Evolutionary conservation across 2,113 vertebrate genomes (phyloP).

Genomic region (Epinephelus fuscoguttatus): DNA sequence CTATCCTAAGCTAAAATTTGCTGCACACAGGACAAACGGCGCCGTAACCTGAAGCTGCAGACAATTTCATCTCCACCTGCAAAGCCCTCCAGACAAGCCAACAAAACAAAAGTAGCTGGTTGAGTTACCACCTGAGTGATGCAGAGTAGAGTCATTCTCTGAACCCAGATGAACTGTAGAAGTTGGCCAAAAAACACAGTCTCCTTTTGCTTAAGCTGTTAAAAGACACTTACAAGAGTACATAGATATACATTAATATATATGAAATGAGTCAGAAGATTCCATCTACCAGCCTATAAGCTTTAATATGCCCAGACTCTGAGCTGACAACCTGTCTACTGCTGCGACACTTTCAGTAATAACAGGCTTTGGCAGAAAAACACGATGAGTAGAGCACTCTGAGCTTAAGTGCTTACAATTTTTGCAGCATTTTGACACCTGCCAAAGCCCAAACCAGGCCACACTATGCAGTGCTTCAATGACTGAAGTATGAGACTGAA

Average conservation of each 20-base stretch:
- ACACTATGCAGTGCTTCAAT: not conserved
- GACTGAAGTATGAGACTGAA: not conserved
- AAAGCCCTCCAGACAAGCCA: not conserved
- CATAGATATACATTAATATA: not conserved
- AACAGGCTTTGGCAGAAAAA: constrained; percentile 15
- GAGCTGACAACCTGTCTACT: not conserved
- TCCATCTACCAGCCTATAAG: not conserved
- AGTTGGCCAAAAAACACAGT: not conserved
- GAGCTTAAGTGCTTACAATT: not conserved
- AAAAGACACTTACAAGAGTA: not conserved
- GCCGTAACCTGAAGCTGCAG: constrained; percentile 41
- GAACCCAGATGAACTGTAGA: constrained; percentile 1
- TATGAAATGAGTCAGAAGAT: constrained; percentile 3
- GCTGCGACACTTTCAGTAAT: constrained; percentile 19
- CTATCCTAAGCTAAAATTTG: not conserved
- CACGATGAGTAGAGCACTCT: not conserved
- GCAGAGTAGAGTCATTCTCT: not conserved
- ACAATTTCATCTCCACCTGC: not conserved
- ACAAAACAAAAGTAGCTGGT: constrained; percentile 33
- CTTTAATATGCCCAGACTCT: not conserved
- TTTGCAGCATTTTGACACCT: constrained; percentile 14
- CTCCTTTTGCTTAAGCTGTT: constrained; percentile 1
- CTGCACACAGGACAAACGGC: not conserved
- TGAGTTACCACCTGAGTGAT: constrained; percentile 29
- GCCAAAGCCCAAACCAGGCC: not conserved